phyloP scores from a whole-genome alignment of 64 coral and sea anemone genomes.

The Acropora tenuis region DNA sequence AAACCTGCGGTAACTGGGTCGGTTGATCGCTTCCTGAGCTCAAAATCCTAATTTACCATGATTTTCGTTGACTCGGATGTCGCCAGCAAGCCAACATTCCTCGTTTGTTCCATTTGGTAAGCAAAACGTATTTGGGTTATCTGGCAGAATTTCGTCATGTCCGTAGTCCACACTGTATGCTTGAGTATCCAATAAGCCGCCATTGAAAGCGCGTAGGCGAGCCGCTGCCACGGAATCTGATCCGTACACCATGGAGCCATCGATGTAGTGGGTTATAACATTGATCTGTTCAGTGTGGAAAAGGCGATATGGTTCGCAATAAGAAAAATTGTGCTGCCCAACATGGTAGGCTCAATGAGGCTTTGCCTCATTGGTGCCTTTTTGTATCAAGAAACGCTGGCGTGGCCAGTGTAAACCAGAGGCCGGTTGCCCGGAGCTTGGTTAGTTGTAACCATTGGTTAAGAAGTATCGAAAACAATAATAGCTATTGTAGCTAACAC shows the following conservation, averaged over 20 bases:
- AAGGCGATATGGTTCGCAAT: too few species aligned
- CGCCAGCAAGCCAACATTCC: constrained; percentile 30
- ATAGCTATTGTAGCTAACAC: too few species aligned
- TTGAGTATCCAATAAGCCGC: background rate
- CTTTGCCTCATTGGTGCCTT: too few species aligned
- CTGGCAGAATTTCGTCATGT: background rate
- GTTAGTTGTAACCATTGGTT: too few species aligned
- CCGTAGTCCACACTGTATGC: background rate
- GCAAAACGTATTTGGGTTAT: constrained; percentile 9
- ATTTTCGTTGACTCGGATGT: constrained; percentile 56
- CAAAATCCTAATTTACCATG: constrained; percentile 18
- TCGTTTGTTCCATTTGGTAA: background rate
- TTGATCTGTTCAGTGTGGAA: background rate
- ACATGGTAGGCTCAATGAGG: too few species aligned
- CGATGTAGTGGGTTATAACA: background rate
- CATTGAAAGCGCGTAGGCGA: background rate
- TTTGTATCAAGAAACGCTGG: too few species aligned
- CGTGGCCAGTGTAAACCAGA: too few species aligned
- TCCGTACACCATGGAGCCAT: constrained; percentile 29
- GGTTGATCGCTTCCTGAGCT: too few species aligned
- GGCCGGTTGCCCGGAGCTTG: too few species aligned
- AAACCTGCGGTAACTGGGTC: too few species aligned
- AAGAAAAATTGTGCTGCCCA: too few species aligned
- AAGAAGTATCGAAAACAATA: too few species aligned
- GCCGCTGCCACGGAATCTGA: background rate